Evolutionary conservation across 2,113 vertebrate species (phyloP), one percentile per base, ranked within the genome.

Genomic region (Sclerurus mexicanus): DNA sequence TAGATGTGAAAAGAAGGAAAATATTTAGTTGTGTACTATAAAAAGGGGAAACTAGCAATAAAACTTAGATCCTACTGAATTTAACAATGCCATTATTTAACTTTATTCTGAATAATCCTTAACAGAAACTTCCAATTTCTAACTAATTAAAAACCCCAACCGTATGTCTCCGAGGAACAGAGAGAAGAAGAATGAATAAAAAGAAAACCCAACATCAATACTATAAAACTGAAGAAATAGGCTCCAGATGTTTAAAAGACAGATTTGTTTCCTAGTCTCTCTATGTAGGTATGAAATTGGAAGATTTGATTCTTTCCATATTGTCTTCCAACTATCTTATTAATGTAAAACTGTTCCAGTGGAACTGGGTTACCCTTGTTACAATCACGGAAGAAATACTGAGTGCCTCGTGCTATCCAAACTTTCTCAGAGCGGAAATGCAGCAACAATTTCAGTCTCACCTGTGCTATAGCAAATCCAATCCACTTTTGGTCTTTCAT

Each of bases 211-310:
- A 74, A 60, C 49, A 80, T 56, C 52, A 83, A 22, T 77, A 49
- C 55, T n/a, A 93, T 85, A 56, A 92, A 90, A 78, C 39, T 37
- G 24, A 77, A 93, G 52, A 91, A 96, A 95, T 22, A 82, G 25
- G 77, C 92, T 86, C 88, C 95, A 96, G 74, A 94, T 95, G 82
- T 89, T 58, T 72, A 91, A 73, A 83, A 62, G 18, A 18, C 25
- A 85, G 35, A 78, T 87, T 85, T 13, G 87, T 91, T 80, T 50
- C 71, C 40, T 77, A 55, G 42, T 42, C 31, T 52, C 77, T 90
- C 58, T 53, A 85, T 21, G 44, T 56, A 94, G 87, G 82, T 95
- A 95, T 80, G 68, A 92, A 93, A 79, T 30, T 71, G 39, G 25
- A 96, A 93, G 72, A 21, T 11, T 83, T 78, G 60, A 94, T 69